These are phyloP conservation scores for Coecobrya sp. DNA, from an alignment of 2,888 invertebrate species.

Conservation along the genomic window DNA sequence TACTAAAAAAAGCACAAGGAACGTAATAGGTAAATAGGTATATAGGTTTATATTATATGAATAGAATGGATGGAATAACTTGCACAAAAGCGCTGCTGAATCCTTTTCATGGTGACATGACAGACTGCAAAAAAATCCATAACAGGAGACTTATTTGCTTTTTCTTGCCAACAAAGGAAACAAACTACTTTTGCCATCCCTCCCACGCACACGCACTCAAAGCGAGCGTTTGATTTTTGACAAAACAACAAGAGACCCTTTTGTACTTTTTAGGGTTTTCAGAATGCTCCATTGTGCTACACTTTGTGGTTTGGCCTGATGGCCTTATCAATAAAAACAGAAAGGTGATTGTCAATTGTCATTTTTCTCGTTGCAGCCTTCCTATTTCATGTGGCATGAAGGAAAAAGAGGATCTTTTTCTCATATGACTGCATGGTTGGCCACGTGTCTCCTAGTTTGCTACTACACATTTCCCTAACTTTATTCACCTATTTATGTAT, in stretches of 20 bases:
- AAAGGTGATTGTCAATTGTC: conserved; percentile 34
- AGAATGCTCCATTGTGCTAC: background rate
- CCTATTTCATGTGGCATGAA: background rate
- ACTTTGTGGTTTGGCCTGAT: background rate
- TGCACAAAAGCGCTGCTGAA: background rate
- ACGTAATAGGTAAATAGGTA: no score
- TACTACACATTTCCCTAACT: background rate
- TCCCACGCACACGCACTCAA: conserved; percentile 17
- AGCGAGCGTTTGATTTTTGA: background rate
- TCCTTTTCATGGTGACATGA: conserved; percentile 4
- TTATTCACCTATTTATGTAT: background rate
- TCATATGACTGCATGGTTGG: background rate
- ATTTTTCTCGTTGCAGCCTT: background rate
- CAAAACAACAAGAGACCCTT: conserved; percentile 11
- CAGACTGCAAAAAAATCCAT: conserved; percentile 3
- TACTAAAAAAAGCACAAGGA: background rate
- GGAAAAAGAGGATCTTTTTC: background rate
- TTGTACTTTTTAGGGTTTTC: conserved; percentile 7
- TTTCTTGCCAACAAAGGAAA: background rate
- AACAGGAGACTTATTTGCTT: background rate
- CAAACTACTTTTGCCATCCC: background rate
- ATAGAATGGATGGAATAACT: background rate
- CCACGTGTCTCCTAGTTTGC: background rate
- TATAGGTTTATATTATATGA: no score
- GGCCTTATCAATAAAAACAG: conserved; percentile 8